A percentile compares a stretch with the other conserved stretches of the same genome.
phyloP scores from a whole-genome alignment of 2,113 vertebrate genomes.

The Pelobates fuscus region DNA sequence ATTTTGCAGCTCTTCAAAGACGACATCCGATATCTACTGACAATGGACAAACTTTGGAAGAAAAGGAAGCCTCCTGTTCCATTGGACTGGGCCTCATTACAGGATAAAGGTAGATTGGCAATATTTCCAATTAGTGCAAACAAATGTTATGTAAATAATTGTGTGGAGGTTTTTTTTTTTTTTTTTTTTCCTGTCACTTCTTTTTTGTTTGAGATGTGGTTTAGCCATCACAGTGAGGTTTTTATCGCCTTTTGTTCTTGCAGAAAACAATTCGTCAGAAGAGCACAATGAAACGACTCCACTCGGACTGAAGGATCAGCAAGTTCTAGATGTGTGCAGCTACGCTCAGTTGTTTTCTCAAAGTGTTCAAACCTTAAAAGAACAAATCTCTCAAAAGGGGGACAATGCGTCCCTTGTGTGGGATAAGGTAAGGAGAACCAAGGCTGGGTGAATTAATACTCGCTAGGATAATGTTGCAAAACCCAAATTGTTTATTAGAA shows the following conservation, averaged over 20 bases:
- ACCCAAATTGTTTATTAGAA: too few relatives aligned
- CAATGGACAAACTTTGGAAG: constrained; percentile 98
- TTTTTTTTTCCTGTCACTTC: neutral
- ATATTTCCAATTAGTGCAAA: neutral
- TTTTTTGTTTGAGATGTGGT: neutral
- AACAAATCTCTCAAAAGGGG: constrained; percentile 84
- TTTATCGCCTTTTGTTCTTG: too few relatives aligned
- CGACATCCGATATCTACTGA: constrained; percentile 93
- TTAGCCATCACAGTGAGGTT: too few relatives aligned
- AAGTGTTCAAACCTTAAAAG: constrained; percentile 86
- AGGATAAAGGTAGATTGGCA: constrained; percentile 74
- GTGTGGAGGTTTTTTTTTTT: too few relatives aligned
- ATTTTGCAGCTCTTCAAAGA: constrained; percentile 91
- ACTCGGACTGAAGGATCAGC: constrained; percentile 87
- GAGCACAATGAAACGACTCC: constrained; percentile 69
- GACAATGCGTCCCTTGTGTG: constrained; percentile 89
- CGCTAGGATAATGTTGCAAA: too few relatives aligned
- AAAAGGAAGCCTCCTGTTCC: constrained; percentile 94
- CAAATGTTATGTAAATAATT: too few relatives aligned
- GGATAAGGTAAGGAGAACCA: constrained; percentile 84
- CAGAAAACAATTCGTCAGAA: constrained; percentile 57
- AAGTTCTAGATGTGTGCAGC: constrained; percentile 86
- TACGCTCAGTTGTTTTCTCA: constrained; percentile 84
- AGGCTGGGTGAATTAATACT: too few relatives aligned
- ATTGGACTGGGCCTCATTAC: constrained; percentile 87